Conservation (phyloP, 2,113 vertebrate genomes). For the Neogobius melanostomus region DNA sequence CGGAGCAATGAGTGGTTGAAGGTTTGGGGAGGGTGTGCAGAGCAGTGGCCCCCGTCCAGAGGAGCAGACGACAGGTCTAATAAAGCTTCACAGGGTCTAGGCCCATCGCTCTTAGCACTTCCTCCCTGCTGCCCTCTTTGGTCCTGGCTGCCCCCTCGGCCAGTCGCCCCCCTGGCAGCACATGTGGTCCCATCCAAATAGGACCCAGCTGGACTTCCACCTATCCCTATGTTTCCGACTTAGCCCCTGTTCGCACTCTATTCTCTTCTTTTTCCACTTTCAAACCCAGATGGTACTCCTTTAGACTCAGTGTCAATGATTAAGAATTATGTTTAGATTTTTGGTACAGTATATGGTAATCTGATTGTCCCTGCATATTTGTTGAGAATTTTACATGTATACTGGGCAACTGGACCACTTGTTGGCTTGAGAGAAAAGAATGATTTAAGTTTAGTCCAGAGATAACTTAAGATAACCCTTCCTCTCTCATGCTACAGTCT, state of each 20-base stretch:
- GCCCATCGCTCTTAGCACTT: conserved; percentile 79
- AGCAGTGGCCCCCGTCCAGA: conserved; percentile 79
- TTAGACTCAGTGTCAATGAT: conserved; percentile 28
- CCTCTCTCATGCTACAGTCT: not conserved
- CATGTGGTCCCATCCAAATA: conserved; percentile 95
- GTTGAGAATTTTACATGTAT: not conserved
- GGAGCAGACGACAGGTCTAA: conserved; percentile 88
- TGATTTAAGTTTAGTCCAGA: not conserved
- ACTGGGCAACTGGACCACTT: not conserved
- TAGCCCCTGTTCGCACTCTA: conserved; percentile 41
- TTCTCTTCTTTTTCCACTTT: conserved; percentile 34
- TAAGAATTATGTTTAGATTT: conserved; percentile 15
- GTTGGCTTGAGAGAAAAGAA: not conserved
- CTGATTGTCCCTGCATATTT: too few relatives aligned
- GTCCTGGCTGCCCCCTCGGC: conserved; percentile 83
- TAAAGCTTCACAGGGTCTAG: conserved; percentile 94
- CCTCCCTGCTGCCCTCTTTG: conserved; percentile 89
- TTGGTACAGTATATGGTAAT: not conserved
- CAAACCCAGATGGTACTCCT: conserved; percentile 61
- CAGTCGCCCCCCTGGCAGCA: conserved; percentile 77
- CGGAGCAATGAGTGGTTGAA: conserved; percentile 76
- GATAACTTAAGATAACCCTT: not conserved
- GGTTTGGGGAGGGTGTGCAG: conserved; percentile 9
- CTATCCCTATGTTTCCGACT: conserved; percentile 77
- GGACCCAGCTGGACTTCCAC: conserved; percentile 98